These are phyloP conservation scores for Ctenosaura bakeri DNA, from an alignment of 2,797 vertebrate genomes.

Conservation along the genomic window DNA sequence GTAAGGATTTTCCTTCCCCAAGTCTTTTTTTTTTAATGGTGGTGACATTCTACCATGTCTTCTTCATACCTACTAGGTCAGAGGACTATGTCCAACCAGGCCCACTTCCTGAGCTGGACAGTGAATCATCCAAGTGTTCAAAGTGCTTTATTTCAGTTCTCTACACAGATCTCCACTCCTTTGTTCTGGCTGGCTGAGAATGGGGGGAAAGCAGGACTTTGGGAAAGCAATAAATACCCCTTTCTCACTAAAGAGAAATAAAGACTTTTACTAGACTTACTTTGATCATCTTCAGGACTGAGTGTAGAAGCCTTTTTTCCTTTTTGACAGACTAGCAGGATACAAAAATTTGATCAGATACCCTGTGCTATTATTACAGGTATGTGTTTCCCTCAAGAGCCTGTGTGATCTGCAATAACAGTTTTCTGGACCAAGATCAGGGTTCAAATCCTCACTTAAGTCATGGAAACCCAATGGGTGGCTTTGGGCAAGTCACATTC, in stretches of 20 bases:
- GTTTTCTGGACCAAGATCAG: too few species aligned
- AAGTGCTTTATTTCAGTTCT: neutral
- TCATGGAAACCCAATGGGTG: too few species aligned
- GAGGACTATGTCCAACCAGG: neutral
- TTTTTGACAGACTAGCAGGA: neutral
- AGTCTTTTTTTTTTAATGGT: neutral
- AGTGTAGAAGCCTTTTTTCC: neutral
- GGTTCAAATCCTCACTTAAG: too few species aligned
- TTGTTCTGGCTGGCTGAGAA: neutral
- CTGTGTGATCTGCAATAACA: too few species aligned
- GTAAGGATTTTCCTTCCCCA: neutral
- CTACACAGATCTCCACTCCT: too few species aligned
- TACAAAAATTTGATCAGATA: neutral
- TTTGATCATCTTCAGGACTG: neutral
- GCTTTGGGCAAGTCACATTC: too few species aligned
- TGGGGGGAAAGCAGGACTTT: neutral
- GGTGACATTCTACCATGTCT: neutral
- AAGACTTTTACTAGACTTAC: neutral
- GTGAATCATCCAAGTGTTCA: neutral
- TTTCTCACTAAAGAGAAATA: neutral
- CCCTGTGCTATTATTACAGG: too few species aligned
- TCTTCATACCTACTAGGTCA: neutral
- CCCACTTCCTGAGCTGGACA: neutral
- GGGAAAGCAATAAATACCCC: neutral
- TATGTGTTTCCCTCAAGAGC: neutral